Conservation (phyloP, 2,113 vertebrate species). For the Xyliphius kryptos region DNA sequence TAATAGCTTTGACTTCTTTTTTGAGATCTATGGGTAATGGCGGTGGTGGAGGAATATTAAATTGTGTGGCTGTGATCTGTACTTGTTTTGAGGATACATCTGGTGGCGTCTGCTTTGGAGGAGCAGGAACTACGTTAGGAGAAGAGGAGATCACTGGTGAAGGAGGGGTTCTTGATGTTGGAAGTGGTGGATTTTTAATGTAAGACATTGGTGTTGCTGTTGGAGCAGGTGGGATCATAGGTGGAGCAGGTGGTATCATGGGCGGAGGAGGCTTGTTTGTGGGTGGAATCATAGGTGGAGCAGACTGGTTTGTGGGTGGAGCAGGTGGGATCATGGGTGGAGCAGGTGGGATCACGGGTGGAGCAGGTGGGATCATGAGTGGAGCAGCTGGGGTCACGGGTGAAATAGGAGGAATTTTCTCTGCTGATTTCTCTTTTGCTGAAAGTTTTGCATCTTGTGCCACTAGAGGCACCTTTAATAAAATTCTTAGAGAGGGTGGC, state of each 20-base stretch:
- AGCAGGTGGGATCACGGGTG: too few relatives aligned
- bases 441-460: too few relatives aligned
- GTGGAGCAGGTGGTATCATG: too few relatives aligned
- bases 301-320: too few relatives aligned
- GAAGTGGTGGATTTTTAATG: too few relatives aligned
- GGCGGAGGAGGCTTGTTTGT: conserved; percentile 26
- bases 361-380: too few relatives aligned
- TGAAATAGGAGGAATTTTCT: conserved; percentile 39
- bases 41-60: conserved; percentile 19
- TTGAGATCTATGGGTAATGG: conserved; percentile 29
- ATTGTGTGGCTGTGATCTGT: conserved; percentile 11
- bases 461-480: too few relatives aligned
- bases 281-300: too few relatives aligned
- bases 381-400: too few relatives aligned
- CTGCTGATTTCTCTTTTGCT: too few relatives aligned
- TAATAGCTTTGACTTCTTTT: conserved; percentile 28
- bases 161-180: conserved; percentile 12
- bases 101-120: conserved; percentile 32
- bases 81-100: conserved; percentile 25
- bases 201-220: too few relatives aligned
- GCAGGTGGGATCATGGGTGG: too few relatives aligned
- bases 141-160: conserved; percentile 2
- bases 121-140: conserved; percentile 1
- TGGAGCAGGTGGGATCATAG: neutral
- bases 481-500: conserved; percentile 22